phyloP scores from a whole-genome alignment of 2,888 invertebrate genomes.

The Scrobipalpa atriplicella region DNA sequence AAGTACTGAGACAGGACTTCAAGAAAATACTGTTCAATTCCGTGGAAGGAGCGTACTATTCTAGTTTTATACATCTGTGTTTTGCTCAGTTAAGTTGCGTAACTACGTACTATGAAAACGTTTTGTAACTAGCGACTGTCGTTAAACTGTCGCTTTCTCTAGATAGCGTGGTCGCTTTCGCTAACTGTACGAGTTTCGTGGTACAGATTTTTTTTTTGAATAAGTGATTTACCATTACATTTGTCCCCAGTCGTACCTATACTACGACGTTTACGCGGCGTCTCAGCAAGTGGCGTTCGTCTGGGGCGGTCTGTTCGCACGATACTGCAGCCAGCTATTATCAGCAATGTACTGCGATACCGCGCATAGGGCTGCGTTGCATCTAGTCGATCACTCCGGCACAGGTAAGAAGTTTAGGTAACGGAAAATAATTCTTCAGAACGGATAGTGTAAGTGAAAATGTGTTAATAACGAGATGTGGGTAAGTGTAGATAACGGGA shows the following conservation, averaged over 20 bases:
- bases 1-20: slow-evolving; percentile 92
- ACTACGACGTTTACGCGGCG: slow-evolving; percentile 93
- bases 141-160: too few species aligned
- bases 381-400: slow-evolving; percentile 90
- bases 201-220: slow-evolving; percentile 46
- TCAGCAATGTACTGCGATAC: slow-evolving; percentile 91
- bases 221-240: too few species aligned
- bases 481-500: too few species aligned
- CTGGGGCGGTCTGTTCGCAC: slow-evolving; percentile 92
- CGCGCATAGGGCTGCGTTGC: slow-evolving; percentile 93
- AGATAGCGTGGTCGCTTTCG: too few species aligned
- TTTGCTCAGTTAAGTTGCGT: slow-evolving; percentile 88
- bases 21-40: slow-evolving; percentile 95
- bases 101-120: too few species aligned
- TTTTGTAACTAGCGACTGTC: too few species aligned
- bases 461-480: too few species aligned
- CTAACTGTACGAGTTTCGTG: neutral
- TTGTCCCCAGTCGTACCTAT: slow-evolving; percentile 81
- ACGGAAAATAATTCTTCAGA: too few species aligned
- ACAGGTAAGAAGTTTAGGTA: slow-evolving; percentile 28
- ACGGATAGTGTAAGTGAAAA: too few species aligned
- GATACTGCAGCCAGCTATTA: slow-evolving; percentile 87
- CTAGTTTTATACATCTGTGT: slow-evolving; percentile 94
- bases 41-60: slow-evolving; percentile 92
- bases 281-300: slow-evolving; percentile 92